These are phyloP conservation scores for Eupeodes luniger DNA, from an alignment of 2,888 invertebrate species.

Conservation along the genomic window DNA sequence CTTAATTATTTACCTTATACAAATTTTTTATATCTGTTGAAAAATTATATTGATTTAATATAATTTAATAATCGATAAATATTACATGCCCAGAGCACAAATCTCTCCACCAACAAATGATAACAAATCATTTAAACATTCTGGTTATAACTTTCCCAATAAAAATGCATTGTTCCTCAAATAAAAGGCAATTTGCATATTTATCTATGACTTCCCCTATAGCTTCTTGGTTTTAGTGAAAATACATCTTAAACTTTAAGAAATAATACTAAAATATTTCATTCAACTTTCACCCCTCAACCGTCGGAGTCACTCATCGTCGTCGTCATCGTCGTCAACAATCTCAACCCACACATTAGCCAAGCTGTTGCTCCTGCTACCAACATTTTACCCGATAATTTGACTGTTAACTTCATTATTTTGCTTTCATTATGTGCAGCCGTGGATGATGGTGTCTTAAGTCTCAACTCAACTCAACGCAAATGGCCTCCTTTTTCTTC, in stretches of 20 bases:
- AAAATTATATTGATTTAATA: too few species aligned
- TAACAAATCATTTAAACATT: not conserved
- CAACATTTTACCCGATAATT: constrained; percentile 59
- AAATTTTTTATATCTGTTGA: too few species aligned
- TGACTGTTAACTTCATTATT: constrained; percentile 63
- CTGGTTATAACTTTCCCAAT: not conserved
- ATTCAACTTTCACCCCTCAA: not conserved
- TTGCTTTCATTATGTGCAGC: constrained; percentile 66
- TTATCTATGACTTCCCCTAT: not conserved
- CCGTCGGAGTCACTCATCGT: too few species aligned
- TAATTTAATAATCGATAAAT: not conserved
- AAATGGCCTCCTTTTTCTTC: constrained; percentile 12
- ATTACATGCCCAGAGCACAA: not conserved
- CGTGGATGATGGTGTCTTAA: constrained; percentile 47
- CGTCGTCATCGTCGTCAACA: too few species aligned
- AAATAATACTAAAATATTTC: not conserved
- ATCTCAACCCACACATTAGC: constrained; percentile 14
- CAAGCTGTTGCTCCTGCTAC: constrained; percentile 17
- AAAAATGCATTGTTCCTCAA: constrained; percentile 12
- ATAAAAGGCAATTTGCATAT: constrained; percentile 6
- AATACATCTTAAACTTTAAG: not conserved
- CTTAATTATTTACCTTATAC: too few species aligned
- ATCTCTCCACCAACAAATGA: not conserved
- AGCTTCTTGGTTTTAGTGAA: not conserved
- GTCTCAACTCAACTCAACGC: constrained; percentile 8